Evolutionary conservation across 2,113 vertebrate genomes (phyloP).

Genomic region (Telmatochromis sp.): DNA sequence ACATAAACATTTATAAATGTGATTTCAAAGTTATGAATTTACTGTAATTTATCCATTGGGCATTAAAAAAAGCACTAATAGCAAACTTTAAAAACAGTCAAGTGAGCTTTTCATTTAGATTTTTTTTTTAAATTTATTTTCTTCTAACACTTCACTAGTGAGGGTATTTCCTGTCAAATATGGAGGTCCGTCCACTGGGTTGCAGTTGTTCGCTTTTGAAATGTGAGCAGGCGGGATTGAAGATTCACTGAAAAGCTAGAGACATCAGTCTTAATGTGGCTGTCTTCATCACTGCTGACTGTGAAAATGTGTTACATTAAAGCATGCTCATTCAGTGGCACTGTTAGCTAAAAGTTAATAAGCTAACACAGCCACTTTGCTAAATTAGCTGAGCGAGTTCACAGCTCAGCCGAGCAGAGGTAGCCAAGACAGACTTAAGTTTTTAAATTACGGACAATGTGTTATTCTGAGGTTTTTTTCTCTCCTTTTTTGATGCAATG

Average conservation of each 20-base stretch:
- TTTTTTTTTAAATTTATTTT: rapidly evolving
- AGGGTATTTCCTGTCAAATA: neutral
- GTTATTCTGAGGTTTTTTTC: neutral
- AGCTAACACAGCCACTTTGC: neutral
- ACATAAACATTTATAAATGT: neutral
- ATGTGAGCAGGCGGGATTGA: neutral
- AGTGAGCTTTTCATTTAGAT: neutral
- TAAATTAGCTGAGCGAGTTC: neutral
- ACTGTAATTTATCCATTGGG: neutral
- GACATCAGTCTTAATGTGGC: neutral
- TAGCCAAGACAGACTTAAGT: neutral
- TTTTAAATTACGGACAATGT: neutral
- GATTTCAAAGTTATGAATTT: neutral
- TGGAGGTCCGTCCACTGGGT: neutral
- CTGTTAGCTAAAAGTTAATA: neutral
- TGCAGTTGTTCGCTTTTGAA: neutral
- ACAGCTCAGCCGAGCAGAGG: neutral
- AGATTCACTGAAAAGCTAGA: neutral
- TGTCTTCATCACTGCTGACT: neutral
- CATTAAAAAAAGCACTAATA: neutral
- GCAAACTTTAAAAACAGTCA: neutral
- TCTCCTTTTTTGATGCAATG: neutral
- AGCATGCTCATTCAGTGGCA: neutral
- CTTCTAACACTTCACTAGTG: neutral
- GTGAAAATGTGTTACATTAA: neutral